Evolutionary conservation across 2,113 vertebrate genomes (phyloP).

Genomic region (Scatophagus argus): DNA sequence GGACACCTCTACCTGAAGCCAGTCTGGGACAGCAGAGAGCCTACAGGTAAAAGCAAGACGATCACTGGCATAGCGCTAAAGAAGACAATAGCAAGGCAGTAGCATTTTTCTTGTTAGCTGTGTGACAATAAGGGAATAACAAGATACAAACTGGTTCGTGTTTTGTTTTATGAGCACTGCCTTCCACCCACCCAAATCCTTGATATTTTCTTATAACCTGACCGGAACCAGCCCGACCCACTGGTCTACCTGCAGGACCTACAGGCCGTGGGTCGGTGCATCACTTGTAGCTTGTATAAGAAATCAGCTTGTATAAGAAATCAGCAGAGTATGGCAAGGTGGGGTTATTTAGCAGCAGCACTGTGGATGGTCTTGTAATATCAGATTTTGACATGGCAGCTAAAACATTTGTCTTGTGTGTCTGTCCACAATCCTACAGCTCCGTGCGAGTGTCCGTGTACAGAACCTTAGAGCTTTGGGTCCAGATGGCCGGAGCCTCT

Average conservation of each 20-base stretch:
- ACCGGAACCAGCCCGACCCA: too few species aligned
- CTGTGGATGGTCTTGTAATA: background rate
- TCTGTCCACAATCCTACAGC: constrained; percentile 46
- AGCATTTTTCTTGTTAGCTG: background rate
- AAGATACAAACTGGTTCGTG: background rate
- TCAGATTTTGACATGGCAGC: background rate
- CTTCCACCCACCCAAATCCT: too few species aligned
- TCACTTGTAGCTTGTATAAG: too few species aligned
- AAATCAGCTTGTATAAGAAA: background rate
- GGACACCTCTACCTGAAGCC: constrained; percentile 81
- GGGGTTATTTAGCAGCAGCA: background rate
- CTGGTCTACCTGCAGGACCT: too few species aligned
- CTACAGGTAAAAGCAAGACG: constrained; percentile 85
- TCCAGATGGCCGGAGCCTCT: constrained; percentile 86
- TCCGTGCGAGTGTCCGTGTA: constrained; percentile 86
- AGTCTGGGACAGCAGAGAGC: constrained; percentile 89
- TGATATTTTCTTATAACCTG: too few species aligned
- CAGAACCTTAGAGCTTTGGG: constrained; percentile 87
- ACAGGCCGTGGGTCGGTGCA: too few species aligned
- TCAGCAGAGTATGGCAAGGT: background rate
- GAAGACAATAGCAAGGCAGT: background rate
- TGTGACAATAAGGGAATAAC: background rate
- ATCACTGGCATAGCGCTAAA: fast-evolving
- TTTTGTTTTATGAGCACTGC: too few species aligned
- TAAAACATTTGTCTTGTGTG: background rate